Evolutionary conservation across 2,113 vertebrate species (phyloP), one percentile per base, ranked within the genome.

Genomic region (Antennarius striatus): DNA sequence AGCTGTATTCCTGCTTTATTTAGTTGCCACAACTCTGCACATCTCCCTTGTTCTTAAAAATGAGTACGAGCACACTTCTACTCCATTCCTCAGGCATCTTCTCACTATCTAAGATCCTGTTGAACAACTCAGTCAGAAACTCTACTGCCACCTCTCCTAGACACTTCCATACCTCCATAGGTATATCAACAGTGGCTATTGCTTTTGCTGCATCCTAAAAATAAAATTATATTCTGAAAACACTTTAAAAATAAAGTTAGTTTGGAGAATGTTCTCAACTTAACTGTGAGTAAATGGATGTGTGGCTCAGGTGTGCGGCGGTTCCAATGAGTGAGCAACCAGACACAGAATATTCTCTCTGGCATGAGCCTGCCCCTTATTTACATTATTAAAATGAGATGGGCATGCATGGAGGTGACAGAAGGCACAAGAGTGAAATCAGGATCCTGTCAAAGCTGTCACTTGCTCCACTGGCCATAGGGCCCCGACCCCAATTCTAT

Each of bases 371-470:
- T 73, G 77, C 78, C 63, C 87, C 72, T 71, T 81, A 86, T 93
- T 91, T 92, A 87, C 79, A 89, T 91, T 89, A 91, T 87, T 91
- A 74, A 93, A 93, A 92, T 90, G 84, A 90, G 88, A 85, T 32
- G 50, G 68, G 85, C 80, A 78, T 74, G 78, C 79, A 80, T 80
- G 83, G 71, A 87, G 87, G 85, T 90, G 90, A 93, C 86, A 91
- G 91, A 87, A 70, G 71, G 80, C 84, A 82, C 84, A 83, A 63
- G 79, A 84, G 86, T 80, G 75, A 89, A 84, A 87, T 89, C 91
- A 78, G 82, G 80, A 77, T 71, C 77, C 86, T 91, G 91, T 91
- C 92, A 91, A 75, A 88, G 75, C 86, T 91, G 89, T 92, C 90
- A 89, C 85, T 85, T 84, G 86, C 87, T 92, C 85, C 84, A 88